phyloP scores from a whole-genome alignment of 2,113 vertebrate species.

The Perca flavescens region DNA sequence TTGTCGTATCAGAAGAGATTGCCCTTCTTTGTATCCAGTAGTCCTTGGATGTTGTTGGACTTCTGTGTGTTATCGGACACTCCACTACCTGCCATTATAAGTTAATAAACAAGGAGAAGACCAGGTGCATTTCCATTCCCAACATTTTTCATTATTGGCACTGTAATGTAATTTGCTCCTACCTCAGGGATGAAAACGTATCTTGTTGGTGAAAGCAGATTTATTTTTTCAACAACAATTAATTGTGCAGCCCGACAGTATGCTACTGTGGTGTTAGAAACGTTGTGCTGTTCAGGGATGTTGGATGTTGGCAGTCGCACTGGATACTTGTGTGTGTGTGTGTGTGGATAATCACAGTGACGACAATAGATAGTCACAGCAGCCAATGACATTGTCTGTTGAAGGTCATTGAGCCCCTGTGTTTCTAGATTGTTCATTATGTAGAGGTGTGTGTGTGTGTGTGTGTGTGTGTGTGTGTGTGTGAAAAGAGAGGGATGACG shows the following conservation, averaged over 20 bases:
- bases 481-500: conserved; percentile 13
- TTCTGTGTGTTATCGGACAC: conserved; percentile 16
- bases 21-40: background rate
- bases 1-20: too few species aligned
- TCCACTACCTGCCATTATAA: too few species aligned
- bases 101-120: too few species aligned
- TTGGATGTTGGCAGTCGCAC: conserved; percentile 11
- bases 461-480: conserved; percentile 20
- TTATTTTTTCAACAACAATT: conserved; percentile 49
- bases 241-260: background rate
- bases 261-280: conserved; percentile 10
- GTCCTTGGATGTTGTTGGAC: background rate
- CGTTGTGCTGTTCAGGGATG: conserved; percentile 16
- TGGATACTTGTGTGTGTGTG: conserved; percentile 13
- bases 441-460: background rate
- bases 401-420: conserved; percentile 62
- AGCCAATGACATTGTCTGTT: conserved; percentile 52
- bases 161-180: too few species aligned
- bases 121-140: too few species aligned
- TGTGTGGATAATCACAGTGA: conserved; percentile 49
- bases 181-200: background rate
- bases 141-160: too few species aligned
- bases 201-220: conserved; percentile 16
- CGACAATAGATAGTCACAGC: conserved; percentile 54
- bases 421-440: conserved; percentile 55